Conservation (phyloP, 2,113 vertebrate genomes). For the Trachemys scripta region DNA sequence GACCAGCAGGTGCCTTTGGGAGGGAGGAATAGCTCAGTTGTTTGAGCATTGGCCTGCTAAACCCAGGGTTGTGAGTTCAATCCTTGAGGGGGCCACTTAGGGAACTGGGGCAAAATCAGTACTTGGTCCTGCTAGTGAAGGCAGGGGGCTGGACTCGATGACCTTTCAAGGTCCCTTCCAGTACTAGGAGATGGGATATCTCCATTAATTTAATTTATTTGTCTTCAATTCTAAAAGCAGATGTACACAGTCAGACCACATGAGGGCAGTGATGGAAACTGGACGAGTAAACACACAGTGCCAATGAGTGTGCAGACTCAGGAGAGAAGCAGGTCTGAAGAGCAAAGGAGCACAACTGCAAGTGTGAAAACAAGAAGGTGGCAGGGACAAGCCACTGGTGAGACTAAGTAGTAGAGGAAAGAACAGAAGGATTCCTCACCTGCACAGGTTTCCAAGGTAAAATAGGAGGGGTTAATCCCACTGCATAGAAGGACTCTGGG, state of each 20-base stretch:
- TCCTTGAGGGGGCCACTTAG: too few relatives aligned
- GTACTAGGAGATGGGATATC: too few relatives aligned
- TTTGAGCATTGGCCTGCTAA: too few relatives aligned
- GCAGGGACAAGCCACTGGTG: neutral
- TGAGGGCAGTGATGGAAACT: neutral
- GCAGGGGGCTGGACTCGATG: too few relatives aligned
- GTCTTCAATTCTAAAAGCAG: neutral
- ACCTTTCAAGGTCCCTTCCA: too few relatives aligned
- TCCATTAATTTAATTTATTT: neutral
- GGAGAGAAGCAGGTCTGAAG: neutral
- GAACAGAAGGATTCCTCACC: conserved; percentile 71
- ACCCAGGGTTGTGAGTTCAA: too few relatives aligned
- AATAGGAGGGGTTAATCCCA: conserved; percentile 81
- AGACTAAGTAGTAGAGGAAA: neutral
- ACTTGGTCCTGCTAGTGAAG: too few relatives aligned
- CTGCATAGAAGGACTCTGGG: conserved; percentile 79
- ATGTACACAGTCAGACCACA: neutral
- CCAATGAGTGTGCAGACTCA: neutral
- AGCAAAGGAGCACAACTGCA: neutral
- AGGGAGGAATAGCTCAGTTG: too few relatives aligned
- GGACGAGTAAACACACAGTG: rapidly evolving
- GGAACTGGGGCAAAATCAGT: too few relatives aligned
- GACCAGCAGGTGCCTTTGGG: neutral
- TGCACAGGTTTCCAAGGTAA: conserved; percentile 58
- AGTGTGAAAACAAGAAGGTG: neutral